Base-by-base conservation (phyloP, 2,797 vertebrate genomes). In the Tokudaia tokunoshimensis region DNA sequence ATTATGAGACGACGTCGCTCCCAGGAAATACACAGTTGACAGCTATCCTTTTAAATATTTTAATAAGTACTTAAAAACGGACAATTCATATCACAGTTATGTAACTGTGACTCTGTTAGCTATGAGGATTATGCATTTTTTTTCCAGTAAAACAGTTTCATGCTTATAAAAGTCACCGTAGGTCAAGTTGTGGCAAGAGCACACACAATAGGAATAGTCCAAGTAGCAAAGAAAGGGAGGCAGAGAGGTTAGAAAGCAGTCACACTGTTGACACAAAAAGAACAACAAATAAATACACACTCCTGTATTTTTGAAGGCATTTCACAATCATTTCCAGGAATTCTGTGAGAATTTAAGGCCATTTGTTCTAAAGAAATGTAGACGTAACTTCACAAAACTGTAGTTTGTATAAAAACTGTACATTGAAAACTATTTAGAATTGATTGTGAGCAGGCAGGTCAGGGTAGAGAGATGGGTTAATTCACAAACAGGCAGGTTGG, bases 311-410 rank as follows among this genome's bases (percentile, higher is more conserved):
- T 98, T 98, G 98, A 99, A 99, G 99, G 99, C 99, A 99, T 99
- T 98, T 98, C 99, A 99, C 99, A 99, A 99, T 98, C 98, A 98
- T 98, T 99, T 99, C 98, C 98, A 99, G 99, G 99, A 99, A 98
- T 99, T 99, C 98, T 98, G 99, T 99, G 99, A 99, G 99, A 99
- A 98, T 99, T 99, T 99, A 99, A 99, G 99, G 99, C 99, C 99
- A 99, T 99, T 99, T 99, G 99, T 99, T 99, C 99, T 99, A 98
- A 98, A 98, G 96, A 98, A 98, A 98, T 97, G 97, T 97, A 98
- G 98, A 98, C 97, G 97, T 97, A 97, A 97, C 92, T 67, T 98
- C 98, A 99, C 98, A 98, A 98, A 98, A 98, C 97, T 9, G 98
- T 99, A 99, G 98, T 99, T 99, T 98, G 98, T 98, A 98, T 99